Base-by-base conservation (phyloP, 2,888 invertebrate genomes). In the Dynastes maya region DNA sequence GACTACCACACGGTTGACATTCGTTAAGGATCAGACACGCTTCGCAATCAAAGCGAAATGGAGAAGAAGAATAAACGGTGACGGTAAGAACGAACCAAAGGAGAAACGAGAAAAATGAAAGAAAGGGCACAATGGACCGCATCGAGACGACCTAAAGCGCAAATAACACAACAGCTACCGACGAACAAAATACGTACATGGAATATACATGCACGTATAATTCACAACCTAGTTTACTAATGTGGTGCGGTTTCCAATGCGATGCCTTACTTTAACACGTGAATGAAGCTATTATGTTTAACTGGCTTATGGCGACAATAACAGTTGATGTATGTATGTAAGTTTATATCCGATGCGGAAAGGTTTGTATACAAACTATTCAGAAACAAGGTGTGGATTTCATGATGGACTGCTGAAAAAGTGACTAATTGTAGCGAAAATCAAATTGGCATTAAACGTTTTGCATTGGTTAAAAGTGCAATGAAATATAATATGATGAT, bases 211-310 rank as follows among this genome's bases (percentile, higher is more conserved):
- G 45, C 55, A 55, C 65, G 65, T 40, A 65, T 65, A 65, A 65
- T 65, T 32, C 40, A 65, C 65, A 40, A 65, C 65, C 40, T 65
- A 8, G 65, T 65, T 65, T 40, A 65, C 65, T 32, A 9, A 40
- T 55, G n/a, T 16, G 40, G 65, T 65, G 29, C 40, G 40, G 16
- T 45, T 45, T 45, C 45, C 45, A 45, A 45, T n/a, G 13, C 32
- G 63, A 63, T 32, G 27, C 63, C 63, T 29, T 63, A 63, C 32
- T 63, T 63, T 63, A 63, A 32, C 63, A 63, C 29, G 29, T 63
- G 29, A 63, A 63, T 63, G 29, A 29, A 63, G 32, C 29, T 63
- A 63, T 63, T 63, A 63, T 63, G 32, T 63, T 63, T 45, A 45
- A 45, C 45, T 45, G 45, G 45, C 45, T 45, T 45, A 45, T 45